Base-by-base conservation (phyloP, 2,797 vertebrate genomes). In the Heliangelus exortis region DNA sequence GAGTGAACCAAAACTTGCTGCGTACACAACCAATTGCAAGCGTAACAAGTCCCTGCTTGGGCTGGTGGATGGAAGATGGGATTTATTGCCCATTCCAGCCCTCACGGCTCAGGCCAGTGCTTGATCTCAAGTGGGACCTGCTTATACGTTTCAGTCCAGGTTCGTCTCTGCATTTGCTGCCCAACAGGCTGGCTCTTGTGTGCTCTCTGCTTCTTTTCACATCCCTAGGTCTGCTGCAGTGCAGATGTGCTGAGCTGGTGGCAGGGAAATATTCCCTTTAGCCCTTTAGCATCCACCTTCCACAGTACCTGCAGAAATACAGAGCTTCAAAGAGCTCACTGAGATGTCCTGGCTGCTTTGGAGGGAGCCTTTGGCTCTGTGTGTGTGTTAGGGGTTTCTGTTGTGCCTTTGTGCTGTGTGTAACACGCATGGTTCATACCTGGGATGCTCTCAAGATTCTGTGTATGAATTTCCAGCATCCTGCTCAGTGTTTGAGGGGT, bases 341-440 rank as follows among this genome's bases (percentile, higher is more conserved):
- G 18, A 7, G 48, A 10, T 51, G 50, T 72, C 33, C 54, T 13
- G 4, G 3, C 22, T 12, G 57, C 59, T 36, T 50, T 34, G 25
- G 50, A 68, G 66, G 26, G 65, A 26, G 18, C 19, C 28, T 50
- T 29, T 68, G 66, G 29, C 34, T 72, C 43, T 19, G 14, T 4
- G 2, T 7, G 47, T 63, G 57, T 31, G n/a, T 55, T 4, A 4
- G 15, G 8, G 11, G 1, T 14, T 51, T 74, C n/a, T 9, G 3
- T 48, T 36, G 22, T 53, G 28, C 36, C 19, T 45, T 3, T 13
- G 1, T 22, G 12, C 29, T 31, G 45, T 17, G 33, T 50, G 12
- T 13, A 15, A 47, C 1, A 0, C 12, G 0, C 0, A 7, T 3
- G 55, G 29, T 25, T 67, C 39, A 6, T 16, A 2, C 17, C 47